Base-by-base conservation (phyloP, 2,888 invertebrate genomes). In the Nomada goodeniana region DNA sequence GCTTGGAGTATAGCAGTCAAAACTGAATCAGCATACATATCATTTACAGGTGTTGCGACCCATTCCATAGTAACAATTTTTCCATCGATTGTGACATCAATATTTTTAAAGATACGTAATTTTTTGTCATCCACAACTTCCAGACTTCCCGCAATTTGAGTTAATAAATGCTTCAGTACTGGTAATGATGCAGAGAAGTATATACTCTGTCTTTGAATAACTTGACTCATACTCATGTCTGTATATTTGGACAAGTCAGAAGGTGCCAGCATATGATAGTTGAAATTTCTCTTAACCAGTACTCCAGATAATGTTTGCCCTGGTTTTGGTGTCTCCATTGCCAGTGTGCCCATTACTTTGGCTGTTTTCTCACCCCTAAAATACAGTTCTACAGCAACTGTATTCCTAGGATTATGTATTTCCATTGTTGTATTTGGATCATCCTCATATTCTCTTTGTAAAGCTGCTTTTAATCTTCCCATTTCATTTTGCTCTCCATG, bases 401-500 rank as follows among this genome's bases (percentile, higher is more conserved):
- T 99, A 94, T 99, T 99, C 44, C 98, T 95, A 0, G 99, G 99
- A 94, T 99, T 99, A 94, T 99, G 98, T 52, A 99, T 96, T 90
- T 97, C 96, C 91, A 99, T 97, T n/a, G 96, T 96, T 2, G 97
- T 96, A 80, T 95, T 96, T 2, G 96, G 96, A 92, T 98, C 97
- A 90, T 97, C 97, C 94, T 98, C 98, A 92, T 98, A 98, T 93
- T 99, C 99, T 20, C 99, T 95, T 91, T 98, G 97, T 68, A 99
- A 95, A 0, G 99, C 99, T 55, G 98, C 97, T 94, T 99, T 98
- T 76, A 99, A 95, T 0, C 99, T 96, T 0, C 97, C 97, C 99
- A 99, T 99, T 95, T 99, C 99, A 94, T 99, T 99, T 94, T 98
- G 98, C 93, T 99, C 99, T 0, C 99, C 99, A 94, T 99, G 99